Percentiles rank a stretch among this genome's conserved stretches.
These are phyloP conservation scores for Paralichthys olivaceus DNA, from an alignment of 2,113 vertebrate species.

Conservation along the genomic window DNA sequence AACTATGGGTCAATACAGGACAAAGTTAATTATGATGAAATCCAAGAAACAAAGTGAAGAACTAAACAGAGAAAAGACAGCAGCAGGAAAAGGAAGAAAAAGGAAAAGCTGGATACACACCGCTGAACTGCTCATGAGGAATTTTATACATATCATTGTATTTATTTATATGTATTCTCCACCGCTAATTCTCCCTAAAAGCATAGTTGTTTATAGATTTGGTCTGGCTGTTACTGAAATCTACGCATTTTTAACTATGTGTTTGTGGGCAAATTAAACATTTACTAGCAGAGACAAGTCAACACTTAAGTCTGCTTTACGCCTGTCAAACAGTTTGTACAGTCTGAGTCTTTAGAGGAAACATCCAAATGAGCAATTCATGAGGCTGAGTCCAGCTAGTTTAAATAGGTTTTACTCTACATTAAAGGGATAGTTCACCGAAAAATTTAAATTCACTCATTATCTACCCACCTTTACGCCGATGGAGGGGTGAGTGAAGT, in stretches of 20 bases:
- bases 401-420: conserved; percentile 45
- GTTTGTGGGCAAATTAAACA: neutral
- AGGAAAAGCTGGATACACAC: neutral
- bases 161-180: neutral
- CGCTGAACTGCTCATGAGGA: conserved; percentile 5
- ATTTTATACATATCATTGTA: neutral
- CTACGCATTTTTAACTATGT: neutral
- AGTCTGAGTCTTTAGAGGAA: neutral
- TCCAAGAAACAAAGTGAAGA: conserved; percentile 16
- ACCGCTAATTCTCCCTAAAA: neutral
- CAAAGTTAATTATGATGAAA: conserved; percentile 17
- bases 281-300: neutral
- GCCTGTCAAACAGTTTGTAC: neutral
- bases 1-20: conserved; percentile 29
- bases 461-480: no score
- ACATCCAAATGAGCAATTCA: conserved; percentile 37
- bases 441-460: no score
- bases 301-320: neutral
- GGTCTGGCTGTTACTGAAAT: neutral
- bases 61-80: conserved; percentile 50
- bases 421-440: neutral
- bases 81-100: conserved; percentile 42
- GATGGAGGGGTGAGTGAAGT: no score
- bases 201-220: neutral
- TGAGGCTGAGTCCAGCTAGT: conserved; percentile 29